Conservation (phyloP, 2,888 invertebrate species). For the Mythimna vitellina region DNA sequence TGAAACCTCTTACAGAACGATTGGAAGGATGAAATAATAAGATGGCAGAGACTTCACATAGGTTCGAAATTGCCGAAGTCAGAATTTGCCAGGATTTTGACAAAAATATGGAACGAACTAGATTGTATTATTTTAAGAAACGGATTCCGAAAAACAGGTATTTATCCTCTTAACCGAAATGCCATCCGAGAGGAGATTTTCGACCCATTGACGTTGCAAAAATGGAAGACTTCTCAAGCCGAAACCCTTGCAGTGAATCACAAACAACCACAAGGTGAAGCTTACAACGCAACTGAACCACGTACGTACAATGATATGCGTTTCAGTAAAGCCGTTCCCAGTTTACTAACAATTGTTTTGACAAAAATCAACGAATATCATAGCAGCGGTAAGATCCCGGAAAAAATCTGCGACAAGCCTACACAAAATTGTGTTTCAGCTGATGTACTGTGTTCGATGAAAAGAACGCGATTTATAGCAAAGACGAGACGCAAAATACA, state of each 20-base stretch:
- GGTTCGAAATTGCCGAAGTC: conserved; percentile 45
- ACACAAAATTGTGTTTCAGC: conserved; percentile 9
- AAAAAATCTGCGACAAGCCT: conserved; percentile 9
- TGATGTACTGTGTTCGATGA: conserved; percentile 4
- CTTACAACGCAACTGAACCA: conserved; percentile 6
- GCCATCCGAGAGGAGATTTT: conserved; percentile 33
- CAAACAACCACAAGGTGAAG: conserved; percentile 9
- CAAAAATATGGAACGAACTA: conserved; percentile 42
- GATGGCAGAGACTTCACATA: conserved; percentile 60
- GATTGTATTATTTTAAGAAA: conserved; percentile 41
- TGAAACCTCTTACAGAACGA: conserved; percentile 61
- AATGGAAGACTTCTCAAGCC: conserved; percentile 17
- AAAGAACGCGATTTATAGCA: conserved; percentile 4
- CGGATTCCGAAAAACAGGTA: conserved; percentile 59
- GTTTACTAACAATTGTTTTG: conserved; percentile 7
- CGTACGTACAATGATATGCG: background rate
- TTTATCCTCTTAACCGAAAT: conserved; percentile 43
- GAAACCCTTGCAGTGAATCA: conserved; percentile 3
- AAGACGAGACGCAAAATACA: background rate
- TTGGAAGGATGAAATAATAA: conserved; percentile 61
- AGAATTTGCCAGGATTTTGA: conserved; percentile 29
- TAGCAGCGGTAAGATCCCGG: conserved; percentile 2
- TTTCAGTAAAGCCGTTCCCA: conserved; percentile 6
- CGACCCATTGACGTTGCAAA: conserved; percentile 32
- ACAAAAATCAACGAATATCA: conserved; percentile 8